These are phyloP conservation scores for Lytechinus pictus DNA, from an alignment of 35 echinoderm and acorn worm species.

Conservation along the genomic window DNA sequence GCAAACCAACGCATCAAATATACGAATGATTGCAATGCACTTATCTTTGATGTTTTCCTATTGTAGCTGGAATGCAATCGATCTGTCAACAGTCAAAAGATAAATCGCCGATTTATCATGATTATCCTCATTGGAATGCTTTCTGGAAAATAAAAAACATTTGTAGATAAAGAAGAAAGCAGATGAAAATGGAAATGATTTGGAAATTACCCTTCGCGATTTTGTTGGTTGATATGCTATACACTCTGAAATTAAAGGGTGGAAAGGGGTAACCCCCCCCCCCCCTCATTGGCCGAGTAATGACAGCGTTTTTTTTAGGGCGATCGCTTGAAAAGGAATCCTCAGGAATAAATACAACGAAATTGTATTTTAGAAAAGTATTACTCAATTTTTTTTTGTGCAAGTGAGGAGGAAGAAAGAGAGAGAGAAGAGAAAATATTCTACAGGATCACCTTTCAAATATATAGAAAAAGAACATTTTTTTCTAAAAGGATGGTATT, in stretches of 20 bases:
- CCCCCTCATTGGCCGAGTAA: too few species aligned
- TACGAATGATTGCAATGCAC: neutral
- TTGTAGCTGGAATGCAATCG: neutral
- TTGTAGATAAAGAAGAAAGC: neutral
- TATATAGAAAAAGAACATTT: too few species aligned
- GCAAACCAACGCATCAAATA: neutral
- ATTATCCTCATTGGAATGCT: neutral
- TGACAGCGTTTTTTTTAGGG: too few species aligned
- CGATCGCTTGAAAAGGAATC: too few species aligned
- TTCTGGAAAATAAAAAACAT: neutral
- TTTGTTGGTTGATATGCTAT: neutral
- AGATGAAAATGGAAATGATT: neutral
- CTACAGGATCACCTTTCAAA: too few species aligned
- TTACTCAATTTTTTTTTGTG: too few species aligned
- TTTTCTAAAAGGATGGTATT: too few species aligned
- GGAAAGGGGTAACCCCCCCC: neutral
- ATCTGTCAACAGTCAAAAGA: neutral
- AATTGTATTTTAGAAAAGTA: too few species aligned
- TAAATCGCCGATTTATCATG: neutral
- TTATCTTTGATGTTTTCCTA: conserved; percentile 13
- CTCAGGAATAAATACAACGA: too few species aligned
- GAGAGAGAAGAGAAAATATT: too few species aligned
- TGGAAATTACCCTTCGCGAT: neutral
- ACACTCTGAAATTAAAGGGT: neutral
- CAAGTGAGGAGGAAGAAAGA: too few species aligned